Conservation (phyloP, 2,113 vertebrate genomes). For the Galemys pyrenaicus region DNA sequence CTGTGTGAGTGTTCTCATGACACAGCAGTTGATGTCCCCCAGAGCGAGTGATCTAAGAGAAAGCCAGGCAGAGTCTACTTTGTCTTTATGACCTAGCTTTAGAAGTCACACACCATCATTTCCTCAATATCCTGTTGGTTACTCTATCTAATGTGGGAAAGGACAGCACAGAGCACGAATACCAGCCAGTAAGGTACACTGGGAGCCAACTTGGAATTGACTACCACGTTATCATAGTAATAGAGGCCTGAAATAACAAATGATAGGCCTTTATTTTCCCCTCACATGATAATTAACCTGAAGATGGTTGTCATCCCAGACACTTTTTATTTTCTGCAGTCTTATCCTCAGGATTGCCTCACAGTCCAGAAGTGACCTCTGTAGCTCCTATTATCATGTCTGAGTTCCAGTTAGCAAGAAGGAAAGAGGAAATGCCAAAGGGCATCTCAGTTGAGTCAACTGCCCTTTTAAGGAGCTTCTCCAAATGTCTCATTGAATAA, state of each 20-base stretch:
- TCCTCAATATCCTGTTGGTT: neutral
- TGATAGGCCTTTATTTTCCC: neutral
- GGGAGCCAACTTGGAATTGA: neutral
- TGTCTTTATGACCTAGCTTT: neutral
- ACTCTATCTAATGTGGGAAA: neutral
- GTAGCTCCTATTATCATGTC: neutral
- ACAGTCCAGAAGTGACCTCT: neutral
- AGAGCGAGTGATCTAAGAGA: neutral
- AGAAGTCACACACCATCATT: neutral
- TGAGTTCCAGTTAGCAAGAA: constrained; percentile 4
- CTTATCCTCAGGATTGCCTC: neutral
- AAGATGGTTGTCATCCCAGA: neutral
- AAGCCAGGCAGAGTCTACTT: neutral
- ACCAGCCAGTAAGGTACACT: neutral
- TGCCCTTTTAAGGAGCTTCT: neutral
- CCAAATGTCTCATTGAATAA: neutral
- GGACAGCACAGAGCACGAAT: neutral
- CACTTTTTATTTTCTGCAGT: neutral
- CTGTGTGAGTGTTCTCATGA: neutral
- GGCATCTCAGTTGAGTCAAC: neutral
- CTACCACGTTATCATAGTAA: neutral
- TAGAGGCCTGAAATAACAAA: neutral
- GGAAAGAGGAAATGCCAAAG: neutral
- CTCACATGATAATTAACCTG: neutral
- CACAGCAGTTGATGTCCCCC: neutral